These are phyloP conservation scores for Cepphus grylle DNA, from an alignment of 2,113 vertebrate genomes.

Conservation along the genomic window DNA sequence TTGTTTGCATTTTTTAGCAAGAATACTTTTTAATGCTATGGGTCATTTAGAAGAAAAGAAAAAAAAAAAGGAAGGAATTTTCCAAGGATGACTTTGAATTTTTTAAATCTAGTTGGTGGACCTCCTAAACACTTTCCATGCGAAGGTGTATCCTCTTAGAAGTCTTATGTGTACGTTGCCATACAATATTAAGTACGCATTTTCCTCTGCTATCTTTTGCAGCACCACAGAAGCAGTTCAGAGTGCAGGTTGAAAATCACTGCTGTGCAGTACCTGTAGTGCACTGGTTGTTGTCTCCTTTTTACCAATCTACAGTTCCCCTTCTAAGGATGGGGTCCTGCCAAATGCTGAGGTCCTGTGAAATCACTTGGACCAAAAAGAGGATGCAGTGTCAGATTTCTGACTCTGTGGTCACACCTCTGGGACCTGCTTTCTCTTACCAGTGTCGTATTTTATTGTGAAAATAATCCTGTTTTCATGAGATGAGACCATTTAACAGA, in stretches of 20 bases:
- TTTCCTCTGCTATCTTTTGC: neutral
- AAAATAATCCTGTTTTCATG: neutral
- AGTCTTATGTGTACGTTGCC: neutral
- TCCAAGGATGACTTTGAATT: neutral
- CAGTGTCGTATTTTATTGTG: neutral
- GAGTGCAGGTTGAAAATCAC: neutral
- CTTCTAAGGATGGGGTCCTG: neutral
- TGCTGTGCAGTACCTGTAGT: neutral
- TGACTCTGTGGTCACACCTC: neutral
- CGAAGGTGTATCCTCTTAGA: neutral
- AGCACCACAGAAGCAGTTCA: neutral
- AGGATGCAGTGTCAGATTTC: neutral
- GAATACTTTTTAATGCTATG: neutral
- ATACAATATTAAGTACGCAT: neutral
- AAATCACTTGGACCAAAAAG: neutral
- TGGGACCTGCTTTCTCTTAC: neutral
- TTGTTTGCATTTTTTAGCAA: neutral
- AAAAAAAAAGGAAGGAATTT: neutral
- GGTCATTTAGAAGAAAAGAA: neutral
- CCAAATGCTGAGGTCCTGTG: neutral
- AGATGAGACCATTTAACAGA: neutral
- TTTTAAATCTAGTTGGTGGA: neutral
- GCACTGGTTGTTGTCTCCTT: neutral
- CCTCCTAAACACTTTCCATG: neutral
- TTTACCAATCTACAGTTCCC: neutral